Base-by-base conservation (phyloP, 2,113 vertebrate genomes). In the Bujurquina vittata region DNA sequence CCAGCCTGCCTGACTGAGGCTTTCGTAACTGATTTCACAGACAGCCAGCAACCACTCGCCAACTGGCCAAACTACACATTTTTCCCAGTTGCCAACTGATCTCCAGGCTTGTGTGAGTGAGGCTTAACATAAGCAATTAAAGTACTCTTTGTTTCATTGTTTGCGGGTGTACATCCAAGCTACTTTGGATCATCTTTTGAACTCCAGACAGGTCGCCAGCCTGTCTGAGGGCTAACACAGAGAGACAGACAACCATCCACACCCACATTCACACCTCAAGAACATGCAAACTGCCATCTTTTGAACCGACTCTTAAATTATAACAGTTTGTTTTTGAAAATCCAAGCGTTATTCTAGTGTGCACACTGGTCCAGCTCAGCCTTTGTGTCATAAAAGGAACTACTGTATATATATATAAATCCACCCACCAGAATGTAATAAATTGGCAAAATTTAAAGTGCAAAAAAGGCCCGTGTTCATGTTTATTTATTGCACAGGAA, bases 401-500 rank as follows among this genome's bases (percentile, higher is more conserved):
- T 31, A 31, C 26, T 54, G 46, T 72, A 33, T 52, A 6, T 54
- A 52, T 31, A 31, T 72, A 72, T 72, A 46, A 26, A 72, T 54
- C 26, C 6, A 0, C 46, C 46, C 17, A n/a, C 65, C 49, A 17
- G 63, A 49, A 49, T 69, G 43, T 3, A 69, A 69, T 69, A 69
- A 52, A 69, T 23, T 69, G 18, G 20, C 46, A 54, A 72, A 72
- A 54, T 33, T 46, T 72, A 29, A 72, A 72, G 46, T 54, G 17
- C 26, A 72, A 72, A 54, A 37, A 54, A 33, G n/a, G 31, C 6
- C 46, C n/a, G 26, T 72, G 46, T 54, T 72, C 67, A 54, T 72
- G 83, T 55, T 80, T 75, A 18, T 85, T 69, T 69, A 35, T 17
- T 82, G 15, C 52, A 22, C 35, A 43, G 43, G 12, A 49, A 31